Evolutionary conservation across 1,140 invertebrate species (phyloP), one percentile per base, ranked within the genome.

Genomic region (Zaprionus camerounensis): DNA sequence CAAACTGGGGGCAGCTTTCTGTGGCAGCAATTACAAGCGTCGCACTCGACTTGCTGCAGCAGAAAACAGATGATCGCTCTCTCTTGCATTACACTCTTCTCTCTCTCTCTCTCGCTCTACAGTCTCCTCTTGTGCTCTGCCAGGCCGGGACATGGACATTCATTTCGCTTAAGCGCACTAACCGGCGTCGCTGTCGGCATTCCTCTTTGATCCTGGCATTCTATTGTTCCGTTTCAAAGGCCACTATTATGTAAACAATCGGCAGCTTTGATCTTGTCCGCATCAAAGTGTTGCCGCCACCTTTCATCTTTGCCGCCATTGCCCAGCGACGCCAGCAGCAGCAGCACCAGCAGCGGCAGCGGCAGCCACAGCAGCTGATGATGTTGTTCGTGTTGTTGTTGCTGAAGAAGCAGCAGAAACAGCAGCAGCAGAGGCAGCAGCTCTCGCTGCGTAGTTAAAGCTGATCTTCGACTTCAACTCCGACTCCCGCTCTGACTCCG

Each of bases 161-260:
- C 78, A 88, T 87, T 87, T 87, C 74, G 82, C 81, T 91, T 91
- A 82, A 86, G 83, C 84, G 87, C 82, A 85, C 80, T 83, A 91
- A 84, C 83, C 85, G 82, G 82, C 71, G 78, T 80, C 75, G 80
- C 75, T 82, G 78, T 81, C 86, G 81, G 76, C 65, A 1, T 9
- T 2, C 17, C 56, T 79, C 77, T 91, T 92, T 92, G 88, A 92
- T 92, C 92, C 92, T 92, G 91, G 85, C 92, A 92, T 92, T 92
- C 92, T 92, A 92, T 92, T 92, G 92, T 92, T 92, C 92, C 92
- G 91, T 92, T 92, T 92, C 91, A 92, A 92, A 92, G 92, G 85
- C 92, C 92, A 92, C 92, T 92, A 92, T 92, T 92, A 92, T 92
- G 92, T 92, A 92, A 92, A 92, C 92, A 92, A 92, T 92, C 92